Base-by-base conservation (phyloP, 2,797 vertebrate genomes). In the Tangara arthus region DNA sequence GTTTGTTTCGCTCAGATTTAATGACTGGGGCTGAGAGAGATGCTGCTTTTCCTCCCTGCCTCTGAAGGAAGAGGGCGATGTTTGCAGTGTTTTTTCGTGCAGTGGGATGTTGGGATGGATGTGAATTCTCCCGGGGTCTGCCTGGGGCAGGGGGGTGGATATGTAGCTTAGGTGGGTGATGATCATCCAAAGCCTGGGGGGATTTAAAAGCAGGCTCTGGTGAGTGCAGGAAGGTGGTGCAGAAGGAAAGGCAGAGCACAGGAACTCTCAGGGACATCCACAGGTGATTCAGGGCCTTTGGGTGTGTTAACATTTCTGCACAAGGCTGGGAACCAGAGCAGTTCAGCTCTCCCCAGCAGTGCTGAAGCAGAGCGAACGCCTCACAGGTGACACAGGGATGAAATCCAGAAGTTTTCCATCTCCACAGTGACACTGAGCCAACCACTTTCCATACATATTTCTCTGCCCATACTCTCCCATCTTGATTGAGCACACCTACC, bases 311-410 rank as follows among this genome's bases (percentile, higher is more conserved):
- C 10, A 55, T 37, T 39, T 78, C 68, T 73, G 72, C 47, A 30
- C 15, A 24, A 68, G 42, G 37, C 37, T 69, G 46, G 47, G 41
- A 22, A 76, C 12, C 15, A 21, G 42, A 57, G 46, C 5, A 1
- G 39, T 10, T 71, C 60, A 28, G 59, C 32, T 69, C 14, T 87
- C 18, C 34, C n/a, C 61, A 59, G 44, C 69, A 59, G 78, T 7
- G 34, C 55, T 73, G 78, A 15, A 35, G 41, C 6, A 34, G 44
- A 73, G 22, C 0, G 0, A 69, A 18, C 39, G 35, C 35, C 52
- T 70, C 26, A 34, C 0, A 12, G 55, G 68, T n/a, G 50, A 66
- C 19, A 59, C 0, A 0, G 20, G 28, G 22, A 1, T 71, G 28
- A 56, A 64, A 78, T n/a, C 17, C 5, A 6, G n/a, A 35, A 56